Evolutionary conservation across 2,113 vertebrate species (phyloP), one percentile per base, ranked within the genome.

Genomic region (Cervus canadensis): DNA sequence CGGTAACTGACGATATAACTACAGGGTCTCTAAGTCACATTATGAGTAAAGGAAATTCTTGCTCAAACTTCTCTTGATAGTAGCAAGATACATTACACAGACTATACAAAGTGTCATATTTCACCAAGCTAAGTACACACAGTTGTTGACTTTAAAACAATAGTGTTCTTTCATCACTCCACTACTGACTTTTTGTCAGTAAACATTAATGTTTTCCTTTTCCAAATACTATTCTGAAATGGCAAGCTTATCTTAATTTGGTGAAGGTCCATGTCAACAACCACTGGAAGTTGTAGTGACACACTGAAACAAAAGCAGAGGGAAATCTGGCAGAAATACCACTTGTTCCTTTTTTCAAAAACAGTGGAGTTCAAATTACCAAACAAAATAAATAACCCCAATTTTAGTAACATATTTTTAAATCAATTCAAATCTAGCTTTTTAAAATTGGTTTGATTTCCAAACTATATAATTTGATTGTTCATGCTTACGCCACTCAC

Each of bases 191-290:
- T 81, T 85, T 71, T 87, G 62, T 76, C 79, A 87, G 54, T 91
- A 71, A 84, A 23, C 9, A 84, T 45, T 93, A 93, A 85, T 57
- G 54, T 30, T 85, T 1, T 23, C 54, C n/a, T 89, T 96, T 52
- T 59, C 28, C 25, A 86, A 82, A 94, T 48, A 45, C 54, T 96
- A 57, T 48, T 95, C 85, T 83, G 52, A 56, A 83, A 94, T 54
- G 60, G 50, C 40, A 94, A 94, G 43, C 48, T 96, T 94, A 86
- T 87, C 74, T 96, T 87, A 94, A 97, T n/a, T 36, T 89, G 71
- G 78, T 85, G 48, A 94, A 97, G 14, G 76, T 62, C 40, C 64
- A 91, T 12, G 7, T 89, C 82, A 82, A 78, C n/a, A 88, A 95
- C 48, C 40, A 92, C 0, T 86, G 28, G 57, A 90, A 92, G 25